A percentile compares a stretch with the other conserved stretches of the same genome.
Conservation (phyloP, 2,888 invertebrate genomes). For the Tenthredo amoena region DNA sequence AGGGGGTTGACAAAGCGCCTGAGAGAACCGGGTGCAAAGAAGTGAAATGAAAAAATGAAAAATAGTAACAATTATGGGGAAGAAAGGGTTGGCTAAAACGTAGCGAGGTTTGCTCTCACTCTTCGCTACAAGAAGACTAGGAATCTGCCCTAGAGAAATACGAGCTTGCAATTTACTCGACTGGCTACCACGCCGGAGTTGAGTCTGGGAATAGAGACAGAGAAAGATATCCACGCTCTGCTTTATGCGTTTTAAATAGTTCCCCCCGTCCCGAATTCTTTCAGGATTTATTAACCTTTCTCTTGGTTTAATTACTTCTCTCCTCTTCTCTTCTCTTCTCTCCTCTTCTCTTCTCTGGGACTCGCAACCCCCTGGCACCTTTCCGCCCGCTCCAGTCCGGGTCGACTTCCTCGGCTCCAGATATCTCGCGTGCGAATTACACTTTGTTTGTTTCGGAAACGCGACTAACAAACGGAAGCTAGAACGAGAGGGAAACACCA, state of each 20-base stretch:
- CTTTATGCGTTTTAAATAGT: constrained; percentile 44
- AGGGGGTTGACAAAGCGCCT: neutral
- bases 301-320: constrained; percentile 45
- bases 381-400: constrained; percentile 1
- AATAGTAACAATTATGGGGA: constrained; percentile 22
- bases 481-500: neutral
- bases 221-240: constrained; percentile 25
- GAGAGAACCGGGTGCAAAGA: neutral
- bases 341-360: neutral
- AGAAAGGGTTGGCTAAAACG: neutral
- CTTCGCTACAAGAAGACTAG: neutral
- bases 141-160: constrained; percentile 34
- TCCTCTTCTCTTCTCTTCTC: neutral
- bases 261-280: constrained; percentile 6
- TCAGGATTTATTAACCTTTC: constrained; percentile 36
- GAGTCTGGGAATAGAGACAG: constrained; percentile 17
- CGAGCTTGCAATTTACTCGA: constrained; percentile 46
- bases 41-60: constrained; percentile 2
- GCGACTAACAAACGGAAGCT: constrained; percentile 20
- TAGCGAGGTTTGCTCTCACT: neutral
- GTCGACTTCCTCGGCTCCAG: neutral
- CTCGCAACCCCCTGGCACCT: neutral
- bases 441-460: constrained; percentile 46
- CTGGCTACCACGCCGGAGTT: neutral
- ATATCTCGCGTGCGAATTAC: constrained; percentile 36